Evolutionary conservation across 2,113 vertebrate species (phyloP), one percentile per base, ranked within the genome.

Genomic region (Peromyscus leucopus): DNA sequence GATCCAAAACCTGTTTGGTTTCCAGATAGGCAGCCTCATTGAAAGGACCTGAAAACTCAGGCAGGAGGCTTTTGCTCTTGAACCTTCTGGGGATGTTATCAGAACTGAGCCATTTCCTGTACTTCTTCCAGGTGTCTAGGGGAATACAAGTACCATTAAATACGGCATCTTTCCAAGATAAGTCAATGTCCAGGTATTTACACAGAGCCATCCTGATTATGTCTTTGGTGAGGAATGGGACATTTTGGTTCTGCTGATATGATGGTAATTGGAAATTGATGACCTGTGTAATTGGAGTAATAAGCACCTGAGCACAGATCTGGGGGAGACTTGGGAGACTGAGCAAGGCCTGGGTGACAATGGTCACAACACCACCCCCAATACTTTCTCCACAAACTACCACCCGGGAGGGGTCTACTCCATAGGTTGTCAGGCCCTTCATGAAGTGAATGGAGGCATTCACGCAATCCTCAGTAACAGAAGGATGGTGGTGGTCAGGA

Each of bases 301-400:
- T 97, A 39, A 99, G 97, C 82, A 99, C 94, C 96, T 99, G 99
- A 86, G 99, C 99, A 59, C 98, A 97, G 82, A 98, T 98, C 94
- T 96, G 96, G 7, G 98, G 98, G 98, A 99, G 97, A 9, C 98
- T 98, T 89, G 90, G 93, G 95, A 95, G 98, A 26, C 88, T 96
- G 26, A 89, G 97, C 90, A 99, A 97, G 46, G 96, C 96, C 95
- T 99, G 99, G 96, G 98, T 98, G 63, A 99, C 94, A 1, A 98
- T 2, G 39, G 57, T 57, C 57, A 48, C 74, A 48, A 8, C 4
- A 1, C 67, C 39, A 72, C 55, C 80, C n/a, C 80, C 80, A 74
- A 36, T 1, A 11, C 67, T 92, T 7, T 92, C 91, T 46, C 51
- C 69, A 85, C 80, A 75, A 2, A 15, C 39, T 59, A 92, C 4